Evolutionary conservation across 2,113 vertebrate species (phyloP), one percentile per base, ranked within the genome.

Genomic region (Natator depressus): DNA sequence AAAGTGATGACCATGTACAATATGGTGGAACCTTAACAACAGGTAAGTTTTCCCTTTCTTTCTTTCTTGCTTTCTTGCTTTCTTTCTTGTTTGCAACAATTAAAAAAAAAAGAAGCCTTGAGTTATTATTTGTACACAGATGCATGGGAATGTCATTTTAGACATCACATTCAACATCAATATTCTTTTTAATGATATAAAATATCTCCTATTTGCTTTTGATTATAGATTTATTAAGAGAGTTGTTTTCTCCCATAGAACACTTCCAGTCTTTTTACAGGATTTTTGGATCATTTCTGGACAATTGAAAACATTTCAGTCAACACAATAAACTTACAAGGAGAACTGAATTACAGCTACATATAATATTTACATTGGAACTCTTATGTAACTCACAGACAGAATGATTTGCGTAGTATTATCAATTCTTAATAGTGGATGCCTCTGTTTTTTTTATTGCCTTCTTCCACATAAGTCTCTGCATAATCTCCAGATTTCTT

Each of bases 151-250:
- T 83, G 75, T 1, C 19, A 65, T 54, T 80, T 72, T 27, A 91
- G 19, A 6, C 16, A 76, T 5, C 29, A 53, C n/a, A 80, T 88
- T 59, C 19, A 83, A 42, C 3, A 53, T 53, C 29, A 90, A 59
- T 83, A 88, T 42, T 83, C 49, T 35, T 90, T 90, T 90, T 78
- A 90, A 85, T 4, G 10, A 42, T 42, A 90, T 88, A 35, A 62
- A 35, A 55, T 24, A 20, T 65, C 80, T 90, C 38, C 6, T 86
- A 78, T 65, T 93, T 93, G 49, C 19, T 88, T 83, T 83, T 57
- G 24, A 50, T 69, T 65, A 57, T 2, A 46, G 20, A 83, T 80
- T 51, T 85, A 53, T 88, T 83, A 29, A 57, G 12, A 76, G 20
- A 42, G 10, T 55, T 75, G 25, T 55, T 93, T 87, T 55, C 79